These are phyloP conservation scores for Hyles euphorbiae DNA, from an alignment of 1,140 invertebrate genomes.

Conservation along the genomic window DNA sequence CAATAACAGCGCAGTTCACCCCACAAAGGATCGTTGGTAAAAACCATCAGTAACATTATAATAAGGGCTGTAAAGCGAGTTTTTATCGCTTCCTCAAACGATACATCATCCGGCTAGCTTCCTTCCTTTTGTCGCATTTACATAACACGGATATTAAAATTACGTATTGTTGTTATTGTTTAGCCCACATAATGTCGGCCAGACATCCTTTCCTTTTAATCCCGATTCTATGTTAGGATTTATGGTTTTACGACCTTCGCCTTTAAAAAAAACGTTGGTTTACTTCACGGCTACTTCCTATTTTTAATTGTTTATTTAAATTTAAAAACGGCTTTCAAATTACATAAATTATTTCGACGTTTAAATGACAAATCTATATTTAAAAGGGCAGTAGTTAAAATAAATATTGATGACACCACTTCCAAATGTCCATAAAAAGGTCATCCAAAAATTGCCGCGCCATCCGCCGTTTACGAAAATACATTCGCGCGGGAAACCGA, in stretches of 20 bases:
- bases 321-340: no score
- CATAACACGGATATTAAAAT: constrained; percentile 2
- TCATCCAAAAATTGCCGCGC: constrained; percentile 8
- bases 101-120: constrained; percentile 1
- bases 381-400: no score
- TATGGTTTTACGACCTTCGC: no score
- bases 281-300: no score
- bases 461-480: constrained; percentile 30
- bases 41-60: constrained; percentile 5
- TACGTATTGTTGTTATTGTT: no score
- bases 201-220: no score
- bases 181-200: no score
- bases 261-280: no score
- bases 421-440: constrained; percentile 10
- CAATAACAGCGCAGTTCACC: background rate
- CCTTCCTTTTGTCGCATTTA: constrained; percentile 8
- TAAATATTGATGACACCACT: constrained; percentile 1
- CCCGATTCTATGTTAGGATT: no score
- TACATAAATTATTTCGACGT: no score
- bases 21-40: constrained; percentile 2
- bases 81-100: constrained; percentile 9
- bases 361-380: no score
- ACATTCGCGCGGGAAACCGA: constrained; percentile 58
- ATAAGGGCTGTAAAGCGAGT: constrained; percentile 9
- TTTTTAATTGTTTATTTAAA: no score